Base-by-base conservation (phyloP, 2,888 invertebrate species). In the Sericinus montela region DNA sequence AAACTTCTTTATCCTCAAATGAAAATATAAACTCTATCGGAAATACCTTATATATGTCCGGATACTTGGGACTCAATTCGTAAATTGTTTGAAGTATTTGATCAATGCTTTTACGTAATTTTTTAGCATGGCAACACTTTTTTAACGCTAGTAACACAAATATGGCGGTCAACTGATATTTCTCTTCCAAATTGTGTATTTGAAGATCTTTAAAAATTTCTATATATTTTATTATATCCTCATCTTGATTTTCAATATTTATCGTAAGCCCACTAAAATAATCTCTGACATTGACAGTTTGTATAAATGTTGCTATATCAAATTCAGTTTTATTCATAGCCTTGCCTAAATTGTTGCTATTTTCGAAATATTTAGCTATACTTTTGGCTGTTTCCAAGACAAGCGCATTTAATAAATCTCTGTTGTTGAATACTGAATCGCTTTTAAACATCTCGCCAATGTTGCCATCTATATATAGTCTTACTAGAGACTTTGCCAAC, bases 11-110 rank as follows among this genome's bases (percentile, higher is more conserved):
- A 15, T 81, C 70, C 51, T 79, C 58, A 29, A 81, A 82, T 13
- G 75, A 70, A 55, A 89, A 88, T 49, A 89, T 70, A 8, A 60
- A 69, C 11, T 79, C 62, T 0, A 80, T 70, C 1, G 83, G 65
- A 34, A 88, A 85, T 51, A 89, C 55, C 65, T 83, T 77, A 52
- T 77, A 87, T 11, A 89, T 53, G 63, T 89, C 86, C 1, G 88
- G 89, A 9, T 74, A 63, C 56, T 84, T 81, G 0, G 69, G 57
- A 44, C 80, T 81, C 35, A 87, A 59, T 67, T 89, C 88, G 45
- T 72, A 89, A 11, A 81, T 74, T 48, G 65, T 74, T 52, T 78
- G 78, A 23, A 88, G 25, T 14, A 78, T 50, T 48, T 63, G 54
- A 56, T 88, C 89, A 4, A 79, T 67, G 15, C 37, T 72, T 6